phyloP scores from a whole-genome alignment of 2,888 invertebrate genomes.

The Drosophila setosimentum region DNA sequence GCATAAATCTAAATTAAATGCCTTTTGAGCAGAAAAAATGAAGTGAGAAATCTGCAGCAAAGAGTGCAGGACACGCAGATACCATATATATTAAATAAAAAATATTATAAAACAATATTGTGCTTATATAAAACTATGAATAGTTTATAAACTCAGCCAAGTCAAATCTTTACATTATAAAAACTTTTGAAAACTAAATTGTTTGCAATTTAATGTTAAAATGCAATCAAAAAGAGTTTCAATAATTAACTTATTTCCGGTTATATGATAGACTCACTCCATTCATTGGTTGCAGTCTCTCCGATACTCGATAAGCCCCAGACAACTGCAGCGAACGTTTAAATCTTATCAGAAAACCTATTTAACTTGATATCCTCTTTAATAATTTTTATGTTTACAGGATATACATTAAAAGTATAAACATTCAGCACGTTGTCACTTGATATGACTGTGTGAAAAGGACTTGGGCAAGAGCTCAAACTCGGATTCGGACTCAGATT shows the following conservation, averaged over 20 bases:
- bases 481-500: background rate
- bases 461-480: conserved; percentile 5
- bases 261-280: background rate
- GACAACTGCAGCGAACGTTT: background rate
- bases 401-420: conserved; percentile 22
- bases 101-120: background rate
- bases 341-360: background rate
- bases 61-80: background rate
- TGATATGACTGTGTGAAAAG: conserved; percentile 44
- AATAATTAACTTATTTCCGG: background rate
- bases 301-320: background rate
- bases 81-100: background rate
- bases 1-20: conserved; percentile 83
- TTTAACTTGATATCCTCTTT: background rate
- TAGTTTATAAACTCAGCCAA: background rate
- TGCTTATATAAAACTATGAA: background rate
- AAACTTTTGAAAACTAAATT: background rate
- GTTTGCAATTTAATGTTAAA: background rate
- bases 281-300: background rate
- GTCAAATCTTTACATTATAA: background rate
- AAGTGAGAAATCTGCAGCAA: conserved; percentile 3
- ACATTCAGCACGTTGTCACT: conserved; percentile 75
- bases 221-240: background rate
- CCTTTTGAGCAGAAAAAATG: conserved; percentile 60
- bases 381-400: background rate